Evolutionary conservation across 2,797 vertebrate genomes (phyloP), one percentile per base, ranked within the genome.

Genomic region (Microctenopoma stevenorrisi): DNA sequence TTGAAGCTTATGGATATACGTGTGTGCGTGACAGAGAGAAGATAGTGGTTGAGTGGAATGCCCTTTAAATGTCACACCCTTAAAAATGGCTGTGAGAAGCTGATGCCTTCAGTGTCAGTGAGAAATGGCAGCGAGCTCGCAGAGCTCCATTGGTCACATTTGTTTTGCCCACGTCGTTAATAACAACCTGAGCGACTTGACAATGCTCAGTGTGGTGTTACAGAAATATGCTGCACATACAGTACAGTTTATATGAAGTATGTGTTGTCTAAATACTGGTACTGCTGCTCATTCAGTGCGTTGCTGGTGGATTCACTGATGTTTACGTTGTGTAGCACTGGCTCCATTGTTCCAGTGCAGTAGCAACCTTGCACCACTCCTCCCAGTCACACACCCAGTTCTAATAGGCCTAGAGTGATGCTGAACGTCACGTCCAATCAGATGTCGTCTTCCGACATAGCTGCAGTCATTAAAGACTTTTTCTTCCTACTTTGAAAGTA

Each of bases 1-100:
- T 66, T 64, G 1, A 63, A 46, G 22, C 7, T 7, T 52, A 68
- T 18, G 47, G 28, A 25, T 37, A 60, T 56, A 28, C 28, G 38
- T 3, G 51, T 52, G 26, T 55, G 37, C 51, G 64, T 64, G 48
- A 56, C 47, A 37, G 16, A n/a, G 30, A 72, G n/a, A 16, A 66
- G 60, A 44, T 40, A 47, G 26, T 47, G 35, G 44, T 46, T 54
- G 68, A 64, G 48, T 42, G 49, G 30, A 59, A 70, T 71, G 63
- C 63, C 67, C 77, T 84, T 88, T 83, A 84, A 81, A 84, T 86
- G 72, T 84, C 79, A 83, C 28, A 44, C 62, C 61, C 59, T 76
- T 85, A 68, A 68, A 46, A 65, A 64, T 50, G 68, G 44, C 44
- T 18, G 18, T 49, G 54, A 78, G 75, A 78, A 30, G 68, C 64